phyloP scores from a whole-genome alignment of 2,888 invertebrate genomes.

The Nephrotoma flavescens region DNA sequence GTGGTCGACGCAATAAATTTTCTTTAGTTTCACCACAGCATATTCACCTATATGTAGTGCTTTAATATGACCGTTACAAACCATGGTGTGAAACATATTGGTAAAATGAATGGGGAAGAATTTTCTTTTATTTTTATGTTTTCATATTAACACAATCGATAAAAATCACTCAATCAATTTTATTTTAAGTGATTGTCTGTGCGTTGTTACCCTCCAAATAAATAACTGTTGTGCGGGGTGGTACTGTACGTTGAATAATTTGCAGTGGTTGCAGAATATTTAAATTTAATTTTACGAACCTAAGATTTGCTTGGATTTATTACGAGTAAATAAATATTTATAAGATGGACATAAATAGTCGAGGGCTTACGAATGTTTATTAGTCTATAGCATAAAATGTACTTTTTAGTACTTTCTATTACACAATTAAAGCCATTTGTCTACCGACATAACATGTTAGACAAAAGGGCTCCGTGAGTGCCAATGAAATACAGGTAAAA shows the following conservation, averaged over 20 bases:
- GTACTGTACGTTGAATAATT: background rate
- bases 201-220: background rate
- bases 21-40: background rate
- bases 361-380: no score
- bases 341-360: no score
- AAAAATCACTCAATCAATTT: background rate
- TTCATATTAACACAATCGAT: background rate
- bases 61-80: background rate
- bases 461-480: no score
- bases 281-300: background rate
- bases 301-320: no score
- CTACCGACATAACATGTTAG: no score
- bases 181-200: background rate
- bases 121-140: background rate
- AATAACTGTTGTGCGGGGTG: background rate
- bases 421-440: no score
- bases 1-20: constrained; percentile 8
- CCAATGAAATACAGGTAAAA: no score
- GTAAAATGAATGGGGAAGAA: background rate
- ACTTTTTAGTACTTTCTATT: no score
- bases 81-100: background rate
- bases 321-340: no score
- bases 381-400: no score
- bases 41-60: background rate
- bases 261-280: background rate